These are phyloP conservation scores for Arrhamphus sclerolepis DNA, from an alignment of 2,797 vertebrate species.

Conservation along the genomic window DNA sequence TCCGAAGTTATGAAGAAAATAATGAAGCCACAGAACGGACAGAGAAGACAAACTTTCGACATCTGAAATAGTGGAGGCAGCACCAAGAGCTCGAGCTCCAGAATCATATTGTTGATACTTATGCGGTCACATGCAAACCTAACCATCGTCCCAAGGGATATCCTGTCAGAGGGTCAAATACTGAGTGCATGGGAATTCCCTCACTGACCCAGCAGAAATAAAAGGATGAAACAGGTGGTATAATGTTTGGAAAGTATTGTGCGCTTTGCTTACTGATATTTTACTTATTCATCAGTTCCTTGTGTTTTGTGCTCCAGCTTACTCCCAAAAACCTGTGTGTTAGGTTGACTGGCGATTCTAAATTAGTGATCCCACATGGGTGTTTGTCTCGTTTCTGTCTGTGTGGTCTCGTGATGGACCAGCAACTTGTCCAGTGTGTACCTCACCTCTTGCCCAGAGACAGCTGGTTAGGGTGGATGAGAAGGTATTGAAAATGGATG, in stretches of 20 bases:
- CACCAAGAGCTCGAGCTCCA: conserved; percentile 48
- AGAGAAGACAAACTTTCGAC: conserved; percentile 36
- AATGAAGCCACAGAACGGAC: too few relatives aligned
- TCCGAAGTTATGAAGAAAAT: too few relatives aligned
- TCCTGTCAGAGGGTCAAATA: conserved; percentile 49
- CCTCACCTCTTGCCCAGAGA: too few relatives aligned
- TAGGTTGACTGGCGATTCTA: too few relatives aligned
- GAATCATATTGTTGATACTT: conserved; percentile 68
- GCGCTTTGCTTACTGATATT: conserved; percentile 3
- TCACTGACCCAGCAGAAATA: conserved; percentile 63
- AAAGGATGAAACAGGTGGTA: conserved; percentile 47
- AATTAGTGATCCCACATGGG: too few relatives aligned
- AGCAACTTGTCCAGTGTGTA: too few relatives aligned
- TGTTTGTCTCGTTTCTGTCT: too few relatives aligned
- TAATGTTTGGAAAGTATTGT: conserved; percentile 25
- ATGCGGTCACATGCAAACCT: conserved; percentile 66
- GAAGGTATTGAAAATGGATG: too few relatives aligned
- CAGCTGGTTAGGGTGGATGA: too few relatives aligned
- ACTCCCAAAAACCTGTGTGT: too few relatives aligned
- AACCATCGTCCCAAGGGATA: conserved; percentile 66
- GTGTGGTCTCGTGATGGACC: too few relatives aligned
- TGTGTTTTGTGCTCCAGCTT: too few relatives aligned
- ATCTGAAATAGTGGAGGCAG: conserved; percentile 45
- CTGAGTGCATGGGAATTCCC: conserved; percentile 57
- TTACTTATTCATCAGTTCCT: neutral